Percentiles rank a stretch among this genome's conserved stretches.
Evolutionary conservation across 2,113 vertebrate species (phyloP).

Genomic region (Nothobranchius kuhntae): DNA sequence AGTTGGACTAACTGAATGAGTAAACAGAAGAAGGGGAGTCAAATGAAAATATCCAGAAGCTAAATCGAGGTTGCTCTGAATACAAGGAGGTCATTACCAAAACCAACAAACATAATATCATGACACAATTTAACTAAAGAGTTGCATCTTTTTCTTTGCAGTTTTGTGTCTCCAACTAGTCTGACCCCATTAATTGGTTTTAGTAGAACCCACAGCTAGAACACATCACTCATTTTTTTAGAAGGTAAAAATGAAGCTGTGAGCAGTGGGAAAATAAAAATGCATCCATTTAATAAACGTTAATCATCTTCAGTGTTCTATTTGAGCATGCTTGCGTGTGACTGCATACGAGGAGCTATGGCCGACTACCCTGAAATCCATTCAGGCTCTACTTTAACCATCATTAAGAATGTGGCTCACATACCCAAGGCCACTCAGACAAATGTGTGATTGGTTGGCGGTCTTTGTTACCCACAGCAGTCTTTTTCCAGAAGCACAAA

Average conservation of each 20-base stretch:
- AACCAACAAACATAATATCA: no score
- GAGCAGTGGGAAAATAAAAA: not conserved
- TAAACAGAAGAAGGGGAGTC: no score
- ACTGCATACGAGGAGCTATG: constrained; percentile 7
- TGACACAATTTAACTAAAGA: no score
- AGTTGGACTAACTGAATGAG: no score
- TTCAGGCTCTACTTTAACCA: constrained; percentile 24
- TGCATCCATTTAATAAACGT: not conserved
- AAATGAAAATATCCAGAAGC: no score
- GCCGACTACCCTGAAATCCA: constrained; percentile 37
- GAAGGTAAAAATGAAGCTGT: not conserved
- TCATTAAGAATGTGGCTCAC: constrained; percentile 50
- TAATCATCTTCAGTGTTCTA: not conserved
- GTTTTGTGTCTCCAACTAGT: no score
- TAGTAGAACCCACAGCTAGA: not conserved
- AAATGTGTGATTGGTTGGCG: constrained; percentile 50
- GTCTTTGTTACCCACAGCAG: constrained; percentile 63
- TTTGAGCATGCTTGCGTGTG: not conserved
- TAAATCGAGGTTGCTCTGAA: no score
- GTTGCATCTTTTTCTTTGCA: no score
- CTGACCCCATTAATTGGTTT: no score
- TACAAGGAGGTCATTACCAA: no score
- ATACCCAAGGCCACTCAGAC: constrained; percentile 43
- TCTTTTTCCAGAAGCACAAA: constrained; percentile 53
- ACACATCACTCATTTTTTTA: not conserved